A percentile compares a stretch with the other conserved stretches of the same genome.
phyloP scores from a whole-genome alignment of 2,113 vertebrate species.

The Kobus ellipsiprymnus region DNA sequence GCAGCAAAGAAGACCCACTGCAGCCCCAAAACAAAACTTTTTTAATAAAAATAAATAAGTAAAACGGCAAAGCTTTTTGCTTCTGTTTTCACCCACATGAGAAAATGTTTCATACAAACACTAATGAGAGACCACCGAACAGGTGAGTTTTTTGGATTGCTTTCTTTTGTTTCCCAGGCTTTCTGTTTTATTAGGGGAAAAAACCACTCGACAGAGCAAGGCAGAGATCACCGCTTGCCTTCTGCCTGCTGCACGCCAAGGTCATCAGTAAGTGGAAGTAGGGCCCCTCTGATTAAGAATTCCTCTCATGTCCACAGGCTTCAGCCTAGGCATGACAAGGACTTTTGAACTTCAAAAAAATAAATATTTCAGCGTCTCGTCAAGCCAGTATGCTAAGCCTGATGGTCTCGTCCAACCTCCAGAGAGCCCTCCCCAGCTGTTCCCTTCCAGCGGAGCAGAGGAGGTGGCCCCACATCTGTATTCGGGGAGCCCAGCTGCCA shows the following conservation, averaged over 20 bases:
- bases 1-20: background rate
- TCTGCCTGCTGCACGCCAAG: conserved; percentile 2
- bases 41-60: background rate
- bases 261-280: background rate
- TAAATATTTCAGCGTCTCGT: conserved; percentile 61
- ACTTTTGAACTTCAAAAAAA: conserved; percentile 49
- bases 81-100: background rate
- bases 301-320: conserved; percentile 28
- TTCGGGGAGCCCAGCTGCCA: background rate
- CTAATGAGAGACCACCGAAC: background rate
- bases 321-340: conserved; percentile 41
- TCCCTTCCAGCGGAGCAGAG: background rate
- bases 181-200: background rate
- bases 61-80: background rate
- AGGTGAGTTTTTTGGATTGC: background rate
- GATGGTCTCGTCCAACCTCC: background rate
- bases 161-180: background rate
- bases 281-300: conserved; percentile 38
- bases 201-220: background rate
- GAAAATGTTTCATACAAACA: background rate
- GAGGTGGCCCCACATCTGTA: background rate
- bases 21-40: background rate
- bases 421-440: background rate
- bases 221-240: background rate
- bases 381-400: conserved; percentile 38